Evolutionary conservation across 2,113 vertebrate genomes (phyloP), one percentile per base, ranked within the genome.

Genomic region (Corydoras sp.): DNA sequence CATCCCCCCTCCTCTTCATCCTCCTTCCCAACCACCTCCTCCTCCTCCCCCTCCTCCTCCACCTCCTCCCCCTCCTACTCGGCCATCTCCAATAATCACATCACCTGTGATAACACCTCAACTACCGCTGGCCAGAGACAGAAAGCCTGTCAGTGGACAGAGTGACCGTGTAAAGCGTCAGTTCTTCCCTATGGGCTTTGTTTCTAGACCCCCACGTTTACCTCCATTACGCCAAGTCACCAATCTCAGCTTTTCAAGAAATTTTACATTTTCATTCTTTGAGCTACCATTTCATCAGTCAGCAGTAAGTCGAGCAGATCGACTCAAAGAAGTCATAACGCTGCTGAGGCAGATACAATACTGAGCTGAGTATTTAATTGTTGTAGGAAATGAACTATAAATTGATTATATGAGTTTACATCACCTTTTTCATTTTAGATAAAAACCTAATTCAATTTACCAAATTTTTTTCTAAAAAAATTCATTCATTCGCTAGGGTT

Each of bases 221-320:
- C 89, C 88, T 0, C 87, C 87, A 0, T 82, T 91, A 64, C 86
- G 72, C 59, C 86, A 85, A 10, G 62, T 91, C 76, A 86, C 88
- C 48, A 87, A 88, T 69, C 86, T 91, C 58, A 89, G 85, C 77
- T 91, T 93, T 82, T 90, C 90, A 7, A 79, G 90, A 15, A 91
- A 84, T 76, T 92, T 91, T 82, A 92, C 89, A 0, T 92, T 92
- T 74, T 92, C 91, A 0, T 93, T 92, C 83, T 92, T 92, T 10
- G 88, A 92, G 81, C 84, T 92, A 71, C 90, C 91, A 0, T 66
- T 86, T 48, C 83, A 92, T 68, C 89, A 89, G 78, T 84, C 84
- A 0, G 78, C 84, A 29, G 83, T 67, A 62, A 82, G 83, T 56
- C 77, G 87, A 3, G 79, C 85, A 0, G 86, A 91, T 50, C 83